Conservation (phyloP, 2,888 invertebrate species). For the Eutolmus rufibarbis region DNA sequence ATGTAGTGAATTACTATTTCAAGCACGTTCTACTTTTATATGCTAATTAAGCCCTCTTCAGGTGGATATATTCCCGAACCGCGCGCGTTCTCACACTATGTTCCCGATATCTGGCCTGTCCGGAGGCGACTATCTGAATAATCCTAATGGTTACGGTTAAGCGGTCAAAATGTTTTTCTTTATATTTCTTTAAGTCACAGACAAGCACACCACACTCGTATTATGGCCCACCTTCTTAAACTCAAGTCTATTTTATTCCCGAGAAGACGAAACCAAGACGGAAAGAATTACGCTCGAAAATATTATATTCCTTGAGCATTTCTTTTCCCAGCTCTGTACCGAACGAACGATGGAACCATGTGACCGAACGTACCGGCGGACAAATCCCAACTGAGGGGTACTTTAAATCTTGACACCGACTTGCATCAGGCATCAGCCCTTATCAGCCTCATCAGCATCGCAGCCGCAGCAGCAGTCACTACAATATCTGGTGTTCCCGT, state of each 20-base stretch:
- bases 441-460: conserved; percentile 31
- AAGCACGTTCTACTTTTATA: conserved; percentile 35
- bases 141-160: not conserved
- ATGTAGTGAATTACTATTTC: conserved; percentile 2
- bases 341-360: not conserved
- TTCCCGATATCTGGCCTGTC: not conserved
- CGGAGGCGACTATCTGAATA: not conserved
- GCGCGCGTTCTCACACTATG: not conserved
- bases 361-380: conserved; percentile 2
- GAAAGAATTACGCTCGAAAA: not conserved
- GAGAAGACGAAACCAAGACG: not conserved
- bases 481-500: conserved; percentile 12
- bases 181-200: not conserved
- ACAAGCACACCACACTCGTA: not conserved
- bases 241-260: not conserved
- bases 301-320: not conserved
- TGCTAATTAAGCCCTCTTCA: conserved; percentile 5
- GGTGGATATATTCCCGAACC: not conserved
- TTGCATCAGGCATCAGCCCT: conserved; percentile 39
- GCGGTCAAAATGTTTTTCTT: not conserved
- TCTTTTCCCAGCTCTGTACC: not conserved
- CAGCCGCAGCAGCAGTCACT: conserved; percentile 23
- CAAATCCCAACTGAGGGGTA: conserved; percentile 33
- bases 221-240: not conserved
- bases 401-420: conserved; percentile 24